phyloP scores from a whole-genome alignment of 1,140 invertebrate genomes.

The Littorina saxatilis region DNA sequence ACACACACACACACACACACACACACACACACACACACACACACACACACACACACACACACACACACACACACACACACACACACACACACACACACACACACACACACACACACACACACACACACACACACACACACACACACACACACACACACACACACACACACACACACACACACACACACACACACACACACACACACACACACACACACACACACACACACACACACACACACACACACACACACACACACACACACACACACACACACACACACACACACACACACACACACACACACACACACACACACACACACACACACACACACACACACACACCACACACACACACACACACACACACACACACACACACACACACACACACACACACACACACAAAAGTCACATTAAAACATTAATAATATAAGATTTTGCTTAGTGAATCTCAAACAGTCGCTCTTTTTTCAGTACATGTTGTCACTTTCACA shows the following conservation, averaged over 20 bases:
- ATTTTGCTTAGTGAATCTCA: too few species aligned
- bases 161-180: not conserved
- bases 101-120: not conserved
- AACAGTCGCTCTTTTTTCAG: too few species aligned
- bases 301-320: constrained; percentile 2
- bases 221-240: not conserved
- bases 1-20: not conserved
- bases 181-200: not conserved
- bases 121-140: not conserved
- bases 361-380: too few species aligned
- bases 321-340: not conserved
- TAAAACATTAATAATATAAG: too few species aligned
- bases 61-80: not conserved
- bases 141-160: not conserved
- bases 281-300: not conserved
- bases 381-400: too few species aligned
- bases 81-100: not conserved
- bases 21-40: not conserved
- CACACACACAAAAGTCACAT: too few species aligned
- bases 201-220: not conserved
- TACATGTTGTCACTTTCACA: too few species aligned
- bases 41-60: not conserved
- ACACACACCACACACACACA: too few species aligned
- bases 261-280: not conserved
- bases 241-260: not conserved